A percentile compares a stretch with the other conserved stretches of the same genome.
These are phyloP conservation scores for Gallinago solitaria DNA, from an alignment of 2,797 vertebrate species.

Conservation along the genomic window DNA sequence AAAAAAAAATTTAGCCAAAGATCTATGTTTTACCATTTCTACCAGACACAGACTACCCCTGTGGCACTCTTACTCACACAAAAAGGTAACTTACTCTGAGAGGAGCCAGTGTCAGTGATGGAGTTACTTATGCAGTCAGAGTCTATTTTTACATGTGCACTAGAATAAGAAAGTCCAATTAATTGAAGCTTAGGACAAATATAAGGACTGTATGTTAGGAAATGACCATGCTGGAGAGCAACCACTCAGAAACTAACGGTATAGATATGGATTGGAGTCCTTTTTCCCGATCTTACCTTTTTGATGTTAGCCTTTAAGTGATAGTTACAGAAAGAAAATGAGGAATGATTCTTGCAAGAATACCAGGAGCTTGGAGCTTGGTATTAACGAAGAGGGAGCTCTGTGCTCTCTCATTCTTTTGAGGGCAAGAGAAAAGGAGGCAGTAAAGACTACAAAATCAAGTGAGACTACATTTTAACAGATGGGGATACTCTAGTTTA, in stretches of 20 bases:
- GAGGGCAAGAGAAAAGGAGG: not conserved
- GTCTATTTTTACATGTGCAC: not conserved
- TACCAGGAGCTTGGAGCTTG: not conserved
- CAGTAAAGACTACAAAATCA: not conserved
- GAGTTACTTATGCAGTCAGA: not conserved
- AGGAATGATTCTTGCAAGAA: not conserved
- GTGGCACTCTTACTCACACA: not conserved
- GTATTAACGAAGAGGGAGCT: not conserved
- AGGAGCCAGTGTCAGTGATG: not conserved
- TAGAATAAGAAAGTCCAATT: not conserved
- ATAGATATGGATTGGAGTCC: not conserved
- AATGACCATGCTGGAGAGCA: not conserved
- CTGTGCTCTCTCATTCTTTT: not conserved
- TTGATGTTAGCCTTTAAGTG: not conserved
- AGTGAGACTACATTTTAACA: not conserved
- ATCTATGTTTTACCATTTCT: not conserved
- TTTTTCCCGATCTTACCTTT: not conserved
- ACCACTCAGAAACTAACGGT: not conserved
- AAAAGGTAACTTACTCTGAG: not conserved
- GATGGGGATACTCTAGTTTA: not conserved
- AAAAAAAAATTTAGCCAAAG: not conserved
- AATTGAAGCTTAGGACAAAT: not conserved
- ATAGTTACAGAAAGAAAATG: not conserved
- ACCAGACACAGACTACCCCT: not conserved
- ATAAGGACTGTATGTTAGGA: not conserved